Percentiles rank a stretch among this genome's conserved stretches.
Evolutionary conservation across 2,797 vertebrate species (phyloP).

Genomic region (Emydoidea blandingii): DNA sequence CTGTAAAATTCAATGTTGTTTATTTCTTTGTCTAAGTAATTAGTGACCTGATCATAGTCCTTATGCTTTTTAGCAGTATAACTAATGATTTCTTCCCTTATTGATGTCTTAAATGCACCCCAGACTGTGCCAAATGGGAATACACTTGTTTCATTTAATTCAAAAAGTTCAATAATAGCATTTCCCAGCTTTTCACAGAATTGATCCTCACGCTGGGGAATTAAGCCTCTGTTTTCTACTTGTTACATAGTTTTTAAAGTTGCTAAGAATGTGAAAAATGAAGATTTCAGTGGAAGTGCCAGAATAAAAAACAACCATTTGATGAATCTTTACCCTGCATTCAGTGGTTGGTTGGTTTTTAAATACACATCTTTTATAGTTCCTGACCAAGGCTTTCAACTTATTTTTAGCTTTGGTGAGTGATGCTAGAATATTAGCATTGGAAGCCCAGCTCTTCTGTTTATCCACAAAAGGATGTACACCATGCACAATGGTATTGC

Average conservation of each 20-base stretch:
- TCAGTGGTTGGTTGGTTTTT: constrained; percentile 31
- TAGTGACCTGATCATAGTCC: background rate
- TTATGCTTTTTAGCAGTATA: constrained; percentile 20
- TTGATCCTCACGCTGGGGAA: constrained; percentile 3
- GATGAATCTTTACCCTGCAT: background rate
- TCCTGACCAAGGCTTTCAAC: background rate
- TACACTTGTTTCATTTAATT: constrained; percentile 36
- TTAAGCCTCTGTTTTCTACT: constrained; percentile 9
- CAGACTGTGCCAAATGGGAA: background rate
- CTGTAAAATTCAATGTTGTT: constrained; percentile 16
- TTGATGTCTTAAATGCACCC: constrained; percentile 16
- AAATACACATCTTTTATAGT: background rate
- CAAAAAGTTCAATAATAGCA: background rate
- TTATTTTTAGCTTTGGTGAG: background rate
- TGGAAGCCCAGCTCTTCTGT: background rate
- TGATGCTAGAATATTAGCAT: background rate
- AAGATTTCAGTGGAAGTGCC: background rate
- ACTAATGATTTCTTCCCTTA: constrained; percentile 42
- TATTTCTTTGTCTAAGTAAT: constrained; percentile 56
- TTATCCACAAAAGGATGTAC: background rate
- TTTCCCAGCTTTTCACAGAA: constrained; percentile 18
- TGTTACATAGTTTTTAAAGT: constrained; percentile 37
- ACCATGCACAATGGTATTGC: background rate
- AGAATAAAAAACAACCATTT: constrained; percentile 11
- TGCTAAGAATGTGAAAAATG: constrained; percentile 1